A percentile compares a stretch with the other conserved stretches of the same genome.
These are phyloP conservation scores for Nemurella pictetii DNA, from an alignment of 2,888 invertebrate genomes.

Conservation along the genomic window DNA sequence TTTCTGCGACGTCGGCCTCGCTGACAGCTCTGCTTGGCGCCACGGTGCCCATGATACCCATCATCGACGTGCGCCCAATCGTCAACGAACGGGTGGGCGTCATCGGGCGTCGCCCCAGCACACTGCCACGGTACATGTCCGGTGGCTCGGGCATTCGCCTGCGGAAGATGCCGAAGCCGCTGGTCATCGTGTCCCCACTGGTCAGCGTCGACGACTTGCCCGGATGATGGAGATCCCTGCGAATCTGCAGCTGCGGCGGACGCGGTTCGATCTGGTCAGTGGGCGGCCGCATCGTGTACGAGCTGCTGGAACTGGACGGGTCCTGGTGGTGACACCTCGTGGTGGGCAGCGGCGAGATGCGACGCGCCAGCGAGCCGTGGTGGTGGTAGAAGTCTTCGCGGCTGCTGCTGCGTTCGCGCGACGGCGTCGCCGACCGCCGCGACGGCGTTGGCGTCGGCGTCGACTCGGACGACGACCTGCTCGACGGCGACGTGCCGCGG, in stretches of 20 bases:
- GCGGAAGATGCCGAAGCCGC: constrained; percentile 47
- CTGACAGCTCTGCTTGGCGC: neutral
- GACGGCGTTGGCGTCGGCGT: constrained; percentile 72
- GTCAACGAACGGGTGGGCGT: constrained; percentile 50
- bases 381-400: constrained; percentile 33
- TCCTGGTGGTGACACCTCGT: constrained; percentile 45
- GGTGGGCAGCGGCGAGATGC: constrained; percentile 39
- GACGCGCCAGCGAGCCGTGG: constrained; percentile 33
- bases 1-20: neutral
- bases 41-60: constrained; percentile 28
- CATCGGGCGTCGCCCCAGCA: constrained; percentile 36
- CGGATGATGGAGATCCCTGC: constrained; percentile 63
- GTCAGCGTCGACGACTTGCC: constrained; percentile 51
- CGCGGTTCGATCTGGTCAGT: constrained; percentile 35
- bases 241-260: constrained; percentile 68
- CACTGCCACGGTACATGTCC: constrained; percentile 39
- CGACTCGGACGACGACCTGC: constrained; percentile 47
- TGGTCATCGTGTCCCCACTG: constrained; percentile 58
- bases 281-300: constrained; percentile 69
- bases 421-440: constrained; percentile 63
- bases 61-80: constrained; percentile 18
- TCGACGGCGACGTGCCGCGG: constrained; percentile 32
- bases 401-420: constrained; percentile 51
- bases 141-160: constrained; percentile 44
- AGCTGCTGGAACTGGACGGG: constrained; percentile 47